These are phyloP conservation scores for Cephus cinctus DNA, from an alignment of 1,140 invertebrate species.

Conservation along the genomic window DNA sequence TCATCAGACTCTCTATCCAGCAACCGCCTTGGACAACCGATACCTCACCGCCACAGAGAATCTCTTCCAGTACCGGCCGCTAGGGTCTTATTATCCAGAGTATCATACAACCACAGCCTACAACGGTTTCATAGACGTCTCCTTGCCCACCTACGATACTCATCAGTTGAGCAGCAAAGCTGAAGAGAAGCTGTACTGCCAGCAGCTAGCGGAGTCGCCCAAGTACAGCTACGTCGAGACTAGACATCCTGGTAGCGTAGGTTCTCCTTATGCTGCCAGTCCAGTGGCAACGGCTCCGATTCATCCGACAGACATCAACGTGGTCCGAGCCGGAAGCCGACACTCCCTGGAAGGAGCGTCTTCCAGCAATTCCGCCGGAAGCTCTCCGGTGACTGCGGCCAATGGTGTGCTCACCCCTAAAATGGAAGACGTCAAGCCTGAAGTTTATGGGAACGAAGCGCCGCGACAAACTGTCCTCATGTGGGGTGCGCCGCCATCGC, in stretches of 20 bases:
- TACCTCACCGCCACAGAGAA: slow-evolving; percentile 77
- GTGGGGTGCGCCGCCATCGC: slow-evolving; percentile 68
- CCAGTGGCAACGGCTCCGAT: slow-evolving; percentile 44
- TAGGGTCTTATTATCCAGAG: slow-evolving; percentile 74
- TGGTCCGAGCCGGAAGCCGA: slow-evolving; percentile 54
- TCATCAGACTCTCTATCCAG: slow-evolving; percentile 70
- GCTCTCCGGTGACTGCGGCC: slow-evolving; percentile 55
- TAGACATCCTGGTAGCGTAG: slow-evolving; percentile 54
- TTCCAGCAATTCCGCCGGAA: slow-evolving; percentile 58
- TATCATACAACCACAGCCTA: slow-evolving; percentile 65
- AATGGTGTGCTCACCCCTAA: slow-evolving; percentile 64
- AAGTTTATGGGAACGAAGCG: slow-evolving; percentile 56
- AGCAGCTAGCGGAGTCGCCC: slow-evolving; percentile 54
- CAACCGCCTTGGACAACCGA: slow-evolving; percentile 68
- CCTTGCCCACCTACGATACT: slow-evolving; percentile 56
- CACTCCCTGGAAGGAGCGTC: slow-evolving; percentile 57
- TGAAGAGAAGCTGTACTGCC: slow-evolving; percentile 67
- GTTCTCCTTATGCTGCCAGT: slow-evolving; percentile 49
- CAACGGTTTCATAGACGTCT: slow-evolving; percentile 61
- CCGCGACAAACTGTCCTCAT: slow-evolving; percentile 82
- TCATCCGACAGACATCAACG: slow-evolving; percentile 43
- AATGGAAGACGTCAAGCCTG: slow-evolving; percentile 64
- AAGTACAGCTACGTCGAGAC: slow-evolving; percentile 53
- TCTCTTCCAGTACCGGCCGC: slow-evolving; percentile 81
- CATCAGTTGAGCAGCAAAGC: slow-evolving; percentile 56